phyloP scores from a whole-genome alignment of 2,113 vertebrate species.

The Formicarius rufipectus region DNA sequence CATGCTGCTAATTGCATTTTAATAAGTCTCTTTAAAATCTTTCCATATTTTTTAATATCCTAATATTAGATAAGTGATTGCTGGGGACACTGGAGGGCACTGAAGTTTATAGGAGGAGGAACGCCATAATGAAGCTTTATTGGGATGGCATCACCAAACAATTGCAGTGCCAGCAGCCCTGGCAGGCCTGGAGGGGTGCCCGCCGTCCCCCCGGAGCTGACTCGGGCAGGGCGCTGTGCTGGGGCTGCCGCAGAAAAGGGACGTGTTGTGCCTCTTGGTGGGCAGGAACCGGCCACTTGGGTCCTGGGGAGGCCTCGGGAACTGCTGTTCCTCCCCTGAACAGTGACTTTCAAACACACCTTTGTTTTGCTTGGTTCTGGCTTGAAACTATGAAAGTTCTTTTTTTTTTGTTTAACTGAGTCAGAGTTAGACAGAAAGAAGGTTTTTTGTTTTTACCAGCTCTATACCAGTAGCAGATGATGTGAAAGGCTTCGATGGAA shows the following conservation, averaged over 20 bases:
- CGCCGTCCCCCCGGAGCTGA: constrained; percentile 50
- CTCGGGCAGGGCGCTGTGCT: constrained; percentile 48
- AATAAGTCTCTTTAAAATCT: constrained; percentile 85
- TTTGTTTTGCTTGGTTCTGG: not conserved
- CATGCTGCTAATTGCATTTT: constrained; percentile 81
- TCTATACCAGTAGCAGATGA: not conserved
- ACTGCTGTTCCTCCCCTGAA: not conserved
- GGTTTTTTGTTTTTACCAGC: not conserved
- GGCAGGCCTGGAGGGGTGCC: constrained; percentile 52
- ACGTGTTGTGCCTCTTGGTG: constrained; percentile 58
- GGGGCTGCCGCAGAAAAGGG: constrained; percentile 59
- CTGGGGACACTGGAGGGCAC: constrained; percentile 82
- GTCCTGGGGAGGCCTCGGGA: not conserved
- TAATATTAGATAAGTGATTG: constrained; percentile 86
- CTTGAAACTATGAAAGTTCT: not conserved
- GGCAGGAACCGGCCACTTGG: constrained; percentile 38
- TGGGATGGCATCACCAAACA: constrained; percentile 58
- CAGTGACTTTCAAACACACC: not conserved
- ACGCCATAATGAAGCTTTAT: constrained; percentile 62
- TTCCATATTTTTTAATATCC: constrained; percentile 86
- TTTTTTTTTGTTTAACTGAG: not conserved
- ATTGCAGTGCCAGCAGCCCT: constrained; percentile 63
- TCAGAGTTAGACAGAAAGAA: not conserved
- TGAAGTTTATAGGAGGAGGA: constrained; percentile 74
- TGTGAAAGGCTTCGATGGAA: not conserved